Base-by-base conservation (phyloP, 2,113 vertebrate genomes). In the Podilymbus podiceps region DNA sequence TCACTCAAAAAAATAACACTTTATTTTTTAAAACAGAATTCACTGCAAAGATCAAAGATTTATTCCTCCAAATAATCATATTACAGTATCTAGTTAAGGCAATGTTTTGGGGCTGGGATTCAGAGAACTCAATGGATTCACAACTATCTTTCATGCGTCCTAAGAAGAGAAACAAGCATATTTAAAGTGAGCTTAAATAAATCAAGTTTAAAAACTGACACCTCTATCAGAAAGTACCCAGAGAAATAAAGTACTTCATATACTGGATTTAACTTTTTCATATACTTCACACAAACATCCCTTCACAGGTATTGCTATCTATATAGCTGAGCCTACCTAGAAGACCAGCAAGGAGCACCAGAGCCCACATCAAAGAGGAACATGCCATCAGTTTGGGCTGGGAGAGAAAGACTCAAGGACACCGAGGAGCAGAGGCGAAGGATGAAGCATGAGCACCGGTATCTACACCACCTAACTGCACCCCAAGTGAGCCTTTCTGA, bases 211-310 rank as follows among this genome's bases (percentile, higher is more conserved):
- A 63, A 75, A 72, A n/a, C 31, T 55, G 67, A 42, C 25, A 50
- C 8, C 14, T 76, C 28, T 9, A n/a, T 14, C 69, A 81, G 27
- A 58, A 74, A 66, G 38, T 0, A 62, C 3, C 8, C 16, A 58
- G 42, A 84, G 10, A 25, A 8, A 56, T 0, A 21, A 76, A 75
- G 16, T 2, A 68, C 10, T 79, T 50, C 5, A 66, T 13, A 4
- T 3, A 49, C 0, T 23, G 15, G 15, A 69, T 24, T 1, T 40
- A 15, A 21, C 49, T 71, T 42, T 44, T 8, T 24, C 81, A 35
- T 0, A 3, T 20, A 24, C 5, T 42, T n/a, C 8, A 44, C 0
- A 8, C 27, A 35, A 27, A 25, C 35, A n/a, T 6, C 14, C 17
- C 38, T 56, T 20, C 30, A 5, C 6, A 22, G 27, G 49, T 56